Evolutionary conservation across 2,888 invertebrate species (phyloP).

Genomic region (Listrodromus nycthemerus): DNA sequence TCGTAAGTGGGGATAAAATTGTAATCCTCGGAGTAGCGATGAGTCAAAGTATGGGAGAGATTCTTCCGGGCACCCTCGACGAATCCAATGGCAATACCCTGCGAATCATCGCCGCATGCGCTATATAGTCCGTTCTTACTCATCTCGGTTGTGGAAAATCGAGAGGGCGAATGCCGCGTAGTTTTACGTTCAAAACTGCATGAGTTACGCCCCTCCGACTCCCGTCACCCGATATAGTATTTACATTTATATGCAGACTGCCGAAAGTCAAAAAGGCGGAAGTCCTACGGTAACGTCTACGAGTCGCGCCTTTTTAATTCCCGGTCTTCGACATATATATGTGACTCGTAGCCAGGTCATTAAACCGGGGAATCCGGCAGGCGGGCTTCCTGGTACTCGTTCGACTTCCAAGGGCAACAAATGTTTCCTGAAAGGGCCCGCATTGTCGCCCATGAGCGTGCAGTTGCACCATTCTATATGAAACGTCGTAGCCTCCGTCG

Average conservation of each 20-base stretch:
- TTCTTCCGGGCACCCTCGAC: neutral
- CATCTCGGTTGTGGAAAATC: neutral
- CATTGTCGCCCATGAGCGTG: neutral
- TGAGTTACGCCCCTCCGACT: neutral
- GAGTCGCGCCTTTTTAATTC: neutral
- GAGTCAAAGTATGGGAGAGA: slow-evolving; percentile 42
- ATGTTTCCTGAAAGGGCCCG: slow-evolving; percentile 12
- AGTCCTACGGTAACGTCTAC: neutral
- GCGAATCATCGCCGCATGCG: slow-evolving; percentile 38
- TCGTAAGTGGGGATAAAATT: neutral
- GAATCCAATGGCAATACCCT: slow-evolving; percentile 8
- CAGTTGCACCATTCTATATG: neutral
- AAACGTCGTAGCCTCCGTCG: neutral
- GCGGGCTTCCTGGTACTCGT: slow-evolving; percentile 25
- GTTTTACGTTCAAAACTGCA: neutral
- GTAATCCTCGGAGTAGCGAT: slow-evolving; percentile 21
- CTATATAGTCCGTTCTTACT: slow-evolving; percentile 6
- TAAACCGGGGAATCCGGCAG: slow-evolving; percentile 17
- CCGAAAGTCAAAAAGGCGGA: neutral
- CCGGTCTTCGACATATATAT: neutral
- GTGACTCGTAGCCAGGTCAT: slow-evolving; percentile 37
- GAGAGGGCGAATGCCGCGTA: neutral
- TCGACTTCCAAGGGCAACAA: slow-evolving; percentile 22
- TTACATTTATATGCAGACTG: neutral
- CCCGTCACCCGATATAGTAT: neutral